These are phyloP conservation scores for Endomychus coccineus DNA, from an alignment of 2,888 invertebrate species.

Conservation along the genomic window DNA sequence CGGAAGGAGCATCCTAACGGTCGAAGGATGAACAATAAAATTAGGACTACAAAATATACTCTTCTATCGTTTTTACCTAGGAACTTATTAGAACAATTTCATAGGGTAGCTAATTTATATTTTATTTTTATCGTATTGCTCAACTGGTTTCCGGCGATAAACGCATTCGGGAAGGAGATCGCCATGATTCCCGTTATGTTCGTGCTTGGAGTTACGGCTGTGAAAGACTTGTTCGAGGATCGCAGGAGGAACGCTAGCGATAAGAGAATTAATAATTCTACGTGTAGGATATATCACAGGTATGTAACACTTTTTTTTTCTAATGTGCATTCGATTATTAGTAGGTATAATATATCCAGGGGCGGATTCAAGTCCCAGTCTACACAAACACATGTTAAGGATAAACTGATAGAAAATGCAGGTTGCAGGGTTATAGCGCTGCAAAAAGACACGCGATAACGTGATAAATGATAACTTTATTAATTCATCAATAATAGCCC, in stretches of 20 bases:
- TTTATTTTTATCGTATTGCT: constrained; percentile 93
- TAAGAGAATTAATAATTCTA: constrained; percentile 87
- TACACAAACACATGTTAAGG: too few relatives aligned
- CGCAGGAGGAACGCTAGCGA: constrained; percentile 83
- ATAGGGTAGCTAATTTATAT: constrained; percentile 94
- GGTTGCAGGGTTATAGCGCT: too few relatives aligned
- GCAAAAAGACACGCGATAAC: too few relatives aligned
- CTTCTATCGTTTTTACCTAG: constrained; percentile 89
- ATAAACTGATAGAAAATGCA: too few relatives aligned
- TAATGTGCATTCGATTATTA: too few relatives aligned
- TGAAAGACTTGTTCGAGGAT: constrained; percentile 94
- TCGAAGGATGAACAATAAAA: constrained; percentile 72
- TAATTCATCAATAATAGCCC: too few relatives aligned
- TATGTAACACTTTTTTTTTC: too few relatives aligned
- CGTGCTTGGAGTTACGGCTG: constrained; percentile 87
- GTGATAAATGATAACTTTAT: too few relatives aligned
- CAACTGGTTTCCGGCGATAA: constrained; percentile 92
- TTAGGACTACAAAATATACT: constrained; percentile 93
- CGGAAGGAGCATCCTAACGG: constrained; percentile 77
- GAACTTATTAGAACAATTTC: constrained; percentile 95
- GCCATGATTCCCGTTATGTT: constrained; percentile 93
- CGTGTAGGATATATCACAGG: constrained; percentile 88
- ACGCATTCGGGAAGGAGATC: constrained; percentile 92
- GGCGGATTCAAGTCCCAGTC: too few relatives aligned
- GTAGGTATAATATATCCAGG: too few relatives aligned